These are phyloP conservation scores for Ylistrum balloti DNA, from an alignment of 1,140 invertebrate species.

Conservation along the genomic window DNA sequence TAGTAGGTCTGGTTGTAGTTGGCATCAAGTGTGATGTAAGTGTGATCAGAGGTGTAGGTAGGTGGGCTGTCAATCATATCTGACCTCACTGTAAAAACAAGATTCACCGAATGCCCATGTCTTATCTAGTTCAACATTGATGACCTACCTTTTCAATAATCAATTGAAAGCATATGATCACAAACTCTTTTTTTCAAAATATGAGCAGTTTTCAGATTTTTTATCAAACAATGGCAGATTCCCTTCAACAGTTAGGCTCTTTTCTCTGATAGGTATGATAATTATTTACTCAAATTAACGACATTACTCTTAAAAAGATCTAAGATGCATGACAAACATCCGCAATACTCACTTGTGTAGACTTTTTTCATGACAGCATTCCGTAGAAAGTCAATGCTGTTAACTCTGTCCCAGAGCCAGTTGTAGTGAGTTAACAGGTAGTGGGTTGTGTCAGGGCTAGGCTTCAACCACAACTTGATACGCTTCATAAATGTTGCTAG, in stretches of 20 bases:
- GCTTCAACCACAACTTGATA: constrained; percentile 73
- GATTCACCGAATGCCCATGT: too few relatives aligned
- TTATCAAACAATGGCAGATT: too few relatives aligned
- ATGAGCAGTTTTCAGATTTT: too few relatives aligned
- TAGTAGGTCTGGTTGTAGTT: constrained; percentile 80
- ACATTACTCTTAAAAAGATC: too few relatives aligned
- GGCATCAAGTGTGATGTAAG: constrained; percentile 80
- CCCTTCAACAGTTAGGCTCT: too few relatives aligned
- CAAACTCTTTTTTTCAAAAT: too few relatives aligned
- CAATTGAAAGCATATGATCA: too few relatives aligned
- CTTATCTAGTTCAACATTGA: too few relatives aligned
- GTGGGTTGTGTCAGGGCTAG: constrained; percentile 72
- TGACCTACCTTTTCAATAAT: too few relatives aligned
- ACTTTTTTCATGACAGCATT: constrained; percentile 76
- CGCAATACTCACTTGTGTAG: constrained; percentile 80
- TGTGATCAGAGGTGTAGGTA: constrained; percentile 74
- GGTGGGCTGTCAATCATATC: constrained; percentile 80
- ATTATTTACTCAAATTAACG: too few relatives aligned
- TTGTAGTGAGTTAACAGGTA: constrained; percentile 71
- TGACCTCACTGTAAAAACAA: constrained; percentile 75
- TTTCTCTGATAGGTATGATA: too few relatives aligned
- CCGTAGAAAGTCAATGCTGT: constrained; percentile 72
- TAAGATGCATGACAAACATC: too few relatives aligned
- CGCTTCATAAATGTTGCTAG: constrained; percentile 73
- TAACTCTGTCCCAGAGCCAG: constrained; percentile 79